Evolutionary conservation across 2,113 vertebrate species (phyloP).

Genomic region (Lepisosteus oculatus): DNA sequence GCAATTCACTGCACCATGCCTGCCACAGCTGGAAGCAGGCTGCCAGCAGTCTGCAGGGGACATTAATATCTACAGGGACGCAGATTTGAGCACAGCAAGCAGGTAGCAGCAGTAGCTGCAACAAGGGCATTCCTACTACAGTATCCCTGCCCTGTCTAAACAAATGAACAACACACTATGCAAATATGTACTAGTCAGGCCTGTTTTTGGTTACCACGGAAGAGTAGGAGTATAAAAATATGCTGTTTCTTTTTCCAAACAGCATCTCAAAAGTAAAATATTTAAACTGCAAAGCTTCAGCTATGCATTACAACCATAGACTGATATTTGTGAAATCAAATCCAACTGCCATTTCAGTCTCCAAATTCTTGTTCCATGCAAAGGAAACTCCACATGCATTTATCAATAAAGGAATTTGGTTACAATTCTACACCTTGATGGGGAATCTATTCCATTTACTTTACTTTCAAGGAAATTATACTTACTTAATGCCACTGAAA

Average conservation of each 20-base stretch:
- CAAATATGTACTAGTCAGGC: not conserved
- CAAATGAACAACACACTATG: slow-evolving; percentile 31
- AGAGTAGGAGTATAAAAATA: slow-evolving; percentile 25
- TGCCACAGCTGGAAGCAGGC: slow-evolving; percentile 96
- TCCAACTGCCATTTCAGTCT: no score
- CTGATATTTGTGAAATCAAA: not conserved
- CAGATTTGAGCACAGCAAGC: slow-evolving; percentile 67
- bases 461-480: slow-evolving; percentile 64
- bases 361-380: no score
- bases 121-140: not conserved
- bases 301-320: slow-evolving; percentile 21
- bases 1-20: slow-evolving; percentile 91
- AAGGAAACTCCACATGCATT: slow-evolving; percentile 29
- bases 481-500: slow-evolving; percentile 62
- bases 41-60: slow-evolving; percentile 82
- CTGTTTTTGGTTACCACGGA: slow-evolving; percentile 12
- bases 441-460: slow-evolving; percentile 54
- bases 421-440: slow-evolving; percentile 50
- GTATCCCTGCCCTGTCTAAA: not conserved
- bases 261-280: no score
- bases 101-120: slow-evolving; percentile 51
- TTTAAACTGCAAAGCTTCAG: no score
- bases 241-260: slow-evolving; percentile 11
- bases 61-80: slow-evolving; percentile 81
- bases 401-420: slow-evolving; percentile 43